Base-by-base conservation (phyloP, 2,113 vertebrate genomes). In the Dicerorhinus sumatrensis region DNA sequence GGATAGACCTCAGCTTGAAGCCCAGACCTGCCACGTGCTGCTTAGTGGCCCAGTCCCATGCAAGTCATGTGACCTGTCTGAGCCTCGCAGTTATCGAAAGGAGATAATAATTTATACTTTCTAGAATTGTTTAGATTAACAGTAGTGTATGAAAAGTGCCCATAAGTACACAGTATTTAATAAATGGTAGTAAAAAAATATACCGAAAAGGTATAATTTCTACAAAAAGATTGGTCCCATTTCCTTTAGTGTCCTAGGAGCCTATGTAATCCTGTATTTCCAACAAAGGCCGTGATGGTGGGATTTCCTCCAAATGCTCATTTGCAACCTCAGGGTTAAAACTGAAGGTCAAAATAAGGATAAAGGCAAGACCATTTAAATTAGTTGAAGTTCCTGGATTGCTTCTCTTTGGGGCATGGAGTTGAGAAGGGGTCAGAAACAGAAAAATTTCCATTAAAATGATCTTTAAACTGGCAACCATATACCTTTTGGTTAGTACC, bases 381-480 rank as follows among this genome's bases (percentile, higher is more conserved):
- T 56, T 33, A 91, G n/a, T 17, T 94, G 8, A 82, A 63, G 25
- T 76, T 85, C 13, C 39, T 92, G 8, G 13, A 90, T 95, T 90
- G 63, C 29, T 91, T 93, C 54, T 73, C 36, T 91, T 73, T 73
- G 14, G 14, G 14, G 3, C 29, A 72, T 20, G 95, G 31, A 69
- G 5, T 46, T 17, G 23, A 33, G 39, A 25, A 14, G 54, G 31
- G 2, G 20, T 46, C 67, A 88, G 62, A 96, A 93, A 72, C 2
- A 83, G 12, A 2, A 33, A 65, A 48, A 8, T 75, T 5, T 46
- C 23, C 17, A 70, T 58, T 82, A 93, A 96, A 48, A 83, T 62
- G 2, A 79, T 67, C 56, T 97, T 93, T 90, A 70, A 89, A 63
- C 90, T 86, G 42, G 62, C 73, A 94, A 72, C 18, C 3, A 87